phyloP scores from a whole-genome alignment of 1,140 invertebrate species.

The Leptopilina clavipes region DNA sequence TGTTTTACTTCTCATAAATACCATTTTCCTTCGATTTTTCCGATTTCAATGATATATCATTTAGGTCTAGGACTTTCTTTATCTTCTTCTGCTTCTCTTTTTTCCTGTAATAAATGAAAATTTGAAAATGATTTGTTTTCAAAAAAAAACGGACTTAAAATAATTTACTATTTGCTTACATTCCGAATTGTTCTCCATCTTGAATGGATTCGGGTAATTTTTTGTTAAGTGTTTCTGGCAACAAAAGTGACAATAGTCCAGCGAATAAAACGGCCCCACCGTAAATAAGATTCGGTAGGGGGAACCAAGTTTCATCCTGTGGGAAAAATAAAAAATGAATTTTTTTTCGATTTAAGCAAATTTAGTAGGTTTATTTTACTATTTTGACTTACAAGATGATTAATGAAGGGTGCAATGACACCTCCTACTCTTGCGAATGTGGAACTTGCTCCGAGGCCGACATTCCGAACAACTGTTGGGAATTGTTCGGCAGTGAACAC shows the following conservation, averaged over 20 bases:
- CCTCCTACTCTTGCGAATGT: conserved; percentile 86
- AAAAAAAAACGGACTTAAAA: too few species aligned
- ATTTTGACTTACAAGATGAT: conserved; percentile 75
- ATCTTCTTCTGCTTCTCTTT: background rate
- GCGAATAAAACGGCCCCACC: conserved; percentile 79
- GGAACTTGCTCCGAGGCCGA: conserved; percentile 85
- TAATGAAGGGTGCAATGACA: conserved; percentile 84
- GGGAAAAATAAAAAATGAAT: conserved; percentile 48
- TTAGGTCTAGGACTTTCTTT: background rate
- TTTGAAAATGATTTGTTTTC: too few species aligned
- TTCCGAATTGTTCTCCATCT: conserved; percentile 83
- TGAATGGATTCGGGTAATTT: conserved; percentile 84
- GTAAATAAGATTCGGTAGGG: conserved; percentile 84
- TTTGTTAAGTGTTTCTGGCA: conserved; percentile 86
- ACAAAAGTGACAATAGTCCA: conserved; percentile 80
- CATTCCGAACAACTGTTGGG: conserved; percentile 88
- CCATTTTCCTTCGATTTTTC: conserved; percentile 2
- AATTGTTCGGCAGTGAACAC: conserved; percentile 89
- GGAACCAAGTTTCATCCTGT: conserved; percentile 77
- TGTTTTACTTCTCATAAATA: conserved; percentile 35
- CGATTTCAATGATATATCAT: background rate
- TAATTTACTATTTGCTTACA: too few species aligned
- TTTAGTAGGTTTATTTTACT: background rate
- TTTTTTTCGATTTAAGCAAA: background rate
- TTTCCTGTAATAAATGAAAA: conserved; percentile 4